Percentiles rank a stretch among this genome's conserved stretches.
phyloP scores from a whole-genome alignment of 2,113 vertebrate species.

The Corydoras maculifer region DNA sequence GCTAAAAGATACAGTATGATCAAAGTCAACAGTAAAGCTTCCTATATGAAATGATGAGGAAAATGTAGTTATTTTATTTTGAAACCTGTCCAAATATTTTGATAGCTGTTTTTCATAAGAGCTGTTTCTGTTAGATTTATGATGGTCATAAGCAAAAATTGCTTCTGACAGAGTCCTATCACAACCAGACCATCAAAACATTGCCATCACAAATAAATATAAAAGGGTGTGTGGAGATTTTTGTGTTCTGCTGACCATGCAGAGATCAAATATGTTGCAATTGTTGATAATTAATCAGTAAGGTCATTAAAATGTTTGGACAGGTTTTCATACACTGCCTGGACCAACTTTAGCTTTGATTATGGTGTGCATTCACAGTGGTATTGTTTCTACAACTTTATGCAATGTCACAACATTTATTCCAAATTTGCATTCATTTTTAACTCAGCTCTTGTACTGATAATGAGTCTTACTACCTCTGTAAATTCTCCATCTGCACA shows the following conservation, averaged over 20 bases:
- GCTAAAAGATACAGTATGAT: conserved; percentile 18
- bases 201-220: conserved; percentile 34
- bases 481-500: too few relatives aligned
- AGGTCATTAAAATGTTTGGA: conserved; percentile 39
- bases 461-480: too few relatives aligned
- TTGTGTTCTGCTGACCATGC: conserved; percentile 41
- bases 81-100: conserved; percentile 13
- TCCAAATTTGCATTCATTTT: too few relatives aligned
- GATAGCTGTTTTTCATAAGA: conserved; percentile 29
- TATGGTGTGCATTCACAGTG: too few relatives aligned
- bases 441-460: too few relatives aligned
- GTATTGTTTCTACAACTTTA: too few relatives aligned
- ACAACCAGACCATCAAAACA: conserved; percentile 15
- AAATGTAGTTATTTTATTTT: conserved; percentile 20
- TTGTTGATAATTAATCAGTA: conserved; percentile 41
- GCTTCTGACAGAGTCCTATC: conserved; percentile 15
- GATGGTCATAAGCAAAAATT: conserved; percentile 24
- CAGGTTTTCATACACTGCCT: too few relatives aligned
- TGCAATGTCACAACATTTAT: too few relatives aligned
- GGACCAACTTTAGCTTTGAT: too few relatives aligned
- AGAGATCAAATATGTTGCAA: conserved; percentile 21
- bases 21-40: conserved; percentile 9
- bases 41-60: conserved; percentile 4
- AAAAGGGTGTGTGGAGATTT: conserved; percentile 19
- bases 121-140: conserved; percentile 8